Evolutionary conservation across 1,140 invertebrate species (phyloP).

Genomic region (Meloidogyne floridensis): DNA sequence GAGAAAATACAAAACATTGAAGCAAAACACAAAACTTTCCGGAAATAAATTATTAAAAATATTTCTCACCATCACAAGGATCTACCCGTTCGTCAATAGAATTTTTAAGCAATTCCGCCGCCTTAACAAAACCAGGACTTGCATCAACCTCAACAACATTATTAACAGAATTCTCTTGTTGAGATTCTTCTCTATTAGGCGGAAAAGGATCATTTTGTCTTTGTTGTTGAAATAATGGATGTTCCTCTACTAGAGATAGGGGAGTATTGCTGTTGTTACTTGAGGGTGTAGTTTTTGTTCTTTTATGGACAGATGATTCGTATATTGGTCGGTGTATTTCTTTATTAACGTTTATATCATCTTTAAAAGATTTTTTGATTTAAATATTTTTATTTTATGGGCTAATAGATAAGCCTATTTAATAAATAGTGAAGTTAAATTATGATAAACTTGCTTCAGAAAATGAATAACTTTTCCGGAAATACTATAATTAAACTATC

Average conservation of each 20-base stretch:
- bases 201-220: not conserved
- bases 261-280: slow-evolving; percentile 21
- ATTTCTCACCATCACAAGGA: slow-evolving; percentile 53
- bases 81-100: slow-evolving; percentile 51
- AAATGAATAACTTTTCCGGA: not conserved
- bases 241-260: not conserved
- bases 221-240: slow-evolving; percentile 4
- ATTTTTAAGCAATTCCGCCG: slow-evolving; percentile 46
- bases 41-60: not conserved
- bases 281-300: slow-evolving; percentile 3
- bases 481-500: no score
- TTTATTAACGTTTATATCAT: not conserved
- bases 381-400: no score
- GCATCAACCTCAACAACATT: slow-evolving; percentile 41
- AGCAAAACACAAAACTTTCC: not conserved
- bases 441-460: no score
- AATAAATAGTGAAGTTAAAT: no score
- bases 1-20: no score
- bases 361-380: not conserved
- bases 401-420: no score
- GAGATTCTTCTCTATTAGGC: not conserved
- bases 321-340: not conserved
- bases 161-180: slow-evolving; percentile 31
- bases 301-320: not conserved
- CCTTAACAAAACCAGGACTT: slow-evolving; percentile 48